Base-by-base conservation (phyloP, 2,797 vertebrate genomes). In the Buphagus erythrorhynchus region DNA sequence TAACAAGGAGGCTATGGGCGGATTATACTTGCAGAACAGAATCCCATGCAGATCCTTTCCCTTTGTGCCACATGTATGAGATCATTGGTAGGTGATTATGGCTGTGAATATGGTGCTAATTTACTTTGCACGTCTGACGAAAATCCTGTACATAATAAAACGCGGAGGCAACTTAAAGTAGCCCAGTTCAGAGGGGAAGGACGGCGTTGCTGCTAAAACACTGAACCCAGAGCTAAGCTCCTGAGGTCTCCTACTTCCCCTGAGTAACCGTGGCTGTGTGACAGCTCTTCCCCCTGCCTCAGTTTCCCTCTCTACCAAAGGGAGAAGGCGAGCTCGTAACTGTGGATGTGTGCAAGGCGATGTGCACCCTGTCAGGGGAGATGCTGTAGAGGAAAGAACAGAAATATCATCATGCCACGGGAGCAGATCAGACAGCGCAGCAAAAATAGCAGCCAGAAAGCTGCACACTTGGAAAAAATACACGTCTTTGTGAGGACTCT, bases 81-180 rank as follows among this genome's bases (percentile, higher is more conserved):
- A 96, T 98, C 97, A 97, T 98, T 97, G 97, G 96, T 95, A 95
- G 96, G 91, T 94, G 95, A 97, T 97, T 97, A 95, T 86, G 90
- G 90, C 79, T 97, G 57, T 97, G 97, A 98, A 98, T 98, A 94
- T n/a, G 26, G 88, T 77, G 91, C 97, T 98, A 98, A 98, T 98
- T 98, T 97, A 97, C 97, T 97, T 96, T 96, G 94, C 90, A 95
- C 89, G 95, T 87, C 94, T 94, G 97, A 98, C 97, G 97, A 98
- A 98, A 98, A 95, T 96, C 78, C 91, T 97, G 87, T 62, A 88
- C 94, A 96, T 95, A 97, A 96, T 96, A 92, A 96, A 96, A 87
- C 36, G 9, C 9, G 16, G 88, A 97, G 96, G 95, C 97, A 97
- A 97, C 88, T 97, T 71, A 24, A 86, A 96, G 82, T 38, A 61